Evolutionary conservation across 2,113 vertebrate genomes (phyloP).

Genomic region (Leucopsar rothschildi): DNA sequence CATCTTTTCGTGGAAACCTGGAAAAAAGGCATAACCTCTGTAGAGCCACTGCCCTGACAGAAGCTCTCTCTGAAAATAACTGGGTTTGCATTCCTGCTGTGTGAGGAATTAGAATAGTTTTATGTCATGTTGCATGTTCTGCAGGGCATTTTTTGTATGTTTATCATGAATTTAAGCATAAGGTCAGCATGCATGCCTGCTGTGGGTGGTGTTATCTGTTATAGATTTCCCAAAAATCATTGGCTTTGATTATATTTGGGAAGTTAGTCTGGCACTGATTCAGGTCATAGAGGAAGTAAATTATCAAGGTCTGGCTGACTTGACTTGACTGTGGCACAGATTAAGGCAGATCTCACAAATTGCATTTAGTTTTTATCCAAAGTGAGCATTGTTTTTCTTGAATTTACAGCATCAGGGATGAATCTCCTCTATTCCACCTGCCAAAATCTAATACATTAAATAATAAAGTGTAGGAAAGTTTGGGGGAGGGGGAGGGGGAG

Average conservation of each 20-base stretch:
- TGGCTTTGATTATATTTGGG: not conserved
- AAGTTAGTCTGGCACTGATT: not conserved
- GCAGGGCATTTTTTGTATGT: not conserved
- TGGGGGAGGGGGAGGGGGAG: accelerated
- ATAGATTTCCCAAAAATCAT: not conserved
- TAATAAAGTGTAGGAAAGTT: not conserved
- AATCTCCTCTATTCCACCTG: not conserved
- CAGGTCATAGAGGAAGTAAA: not conserved
- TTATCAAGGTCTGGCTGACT: not conserved
- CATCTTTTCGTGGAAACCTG: not conserved
- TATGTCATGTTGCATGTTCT: not conserved
- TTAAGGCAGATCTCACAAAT: not conserved
- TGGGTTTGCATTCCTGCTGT: not conserved
- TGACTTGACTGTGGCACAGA: not conserved
- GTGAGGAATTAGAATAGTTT: not conserved
- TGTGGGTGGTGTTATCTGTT: not conserved
- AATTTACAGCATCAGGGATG: no score
- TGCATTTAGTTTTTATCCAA: not conserved
- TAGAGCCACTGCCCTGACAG: not conserved
- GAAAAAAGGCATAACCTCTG: not conserved
- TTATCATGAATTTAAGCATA: not conserved
- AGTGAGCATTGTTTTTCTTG: not conserved
- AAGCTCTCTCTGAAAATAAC: not conserved
- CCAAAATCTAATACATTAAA: not conserved
- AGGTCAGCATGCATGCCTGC: not conserved